phyloP scores from a whole-genome alignment of 2,797 vertebrate species.

The Platyrinchus mystaceus region DNA sequence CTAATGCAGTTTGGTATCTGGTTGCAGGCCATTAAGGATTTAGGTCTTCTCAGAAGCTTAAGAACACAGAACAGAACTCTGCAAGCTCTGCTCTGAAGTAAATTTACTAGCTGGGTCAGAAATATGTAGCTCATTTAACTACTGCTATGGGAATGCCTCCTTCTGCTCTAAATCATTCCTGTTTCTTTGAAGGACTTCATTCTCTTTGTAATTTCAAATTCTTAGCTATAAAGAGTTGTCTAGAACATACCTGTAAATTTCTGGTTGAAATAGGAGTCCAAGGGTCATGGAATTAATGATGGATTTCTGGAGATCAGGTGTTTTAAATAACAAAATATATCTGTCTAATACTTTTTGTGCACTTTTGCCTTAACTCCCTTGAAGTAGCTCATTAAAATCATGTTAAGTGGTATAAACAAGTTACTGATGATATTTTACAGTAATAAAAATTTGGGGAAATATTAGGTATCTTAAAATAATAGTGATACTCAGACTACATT shows the following conservation, averaged over 20 bases:
- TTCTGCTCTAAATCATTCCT: neutral
- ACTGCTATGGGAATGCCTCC: neutral
- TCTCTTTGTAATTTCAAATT: neutral
- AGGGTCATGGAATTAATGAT: neutral
- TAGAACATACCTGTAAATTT: neutral
- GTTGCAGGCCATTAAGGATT: neutral
- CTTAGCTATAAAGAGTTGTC: neutral
- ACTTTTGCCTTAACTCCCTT: neutral
- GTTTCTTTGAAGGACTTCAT: neutral
- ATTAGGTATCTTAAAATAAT: neutral
- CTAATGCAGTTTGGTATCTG: neutral
- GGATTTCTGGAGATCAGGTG: neutral
- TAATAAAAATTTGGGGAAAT: neutral
- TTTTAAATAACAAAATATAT: neutral
- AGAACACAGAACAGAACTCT: neutral
- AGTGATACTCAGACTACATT: neutral
- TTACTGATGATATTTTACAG: neutral
- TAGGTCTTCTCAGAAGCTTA: neutral
- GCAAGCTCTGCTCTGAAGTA: neutral
- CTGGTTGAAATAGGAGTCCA: neutral
- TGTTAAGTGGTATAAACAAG: neutral
- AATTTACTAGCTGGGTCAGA: neutral
- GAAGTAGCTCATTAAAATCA: neutral
- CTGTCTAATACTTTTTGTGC: neutral
- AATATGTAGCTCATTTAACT: neutral